Conservation (phyloP, 2,113 vertebrate genomes). For the Oncorhynchus gorbuscha region DNA sequence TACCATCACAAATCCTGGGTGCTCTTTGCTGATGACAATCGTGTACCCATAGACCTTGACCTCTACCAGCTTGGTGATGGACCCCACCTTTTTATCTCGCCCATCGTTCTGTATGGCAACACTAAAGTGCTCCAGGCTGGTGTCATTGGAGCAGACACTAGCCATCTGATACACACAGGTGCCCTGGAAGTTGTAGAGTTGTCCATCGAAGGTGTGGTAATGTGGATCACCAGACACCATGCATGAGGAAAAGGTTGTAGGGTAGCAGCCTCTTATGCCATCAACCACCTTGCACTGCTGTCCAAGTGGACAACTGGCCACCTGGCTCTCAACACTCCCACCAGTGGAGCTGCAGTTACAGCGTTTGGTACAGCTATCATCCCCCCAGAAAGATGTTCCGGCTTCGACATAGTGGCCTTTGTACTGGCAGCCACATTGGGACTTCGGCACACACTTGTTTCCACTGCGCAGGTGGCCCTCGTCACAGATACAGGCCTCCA, state of each 20-base stretch:
- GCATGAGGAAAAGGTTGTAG: slow-evolving; percentile 52
- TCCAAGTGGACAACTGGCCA: slow-evolving; percentile 29
- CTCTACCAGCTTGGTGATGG: slow-evolving; percentile 55
- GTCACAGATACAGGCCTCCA: slow-evolving; percentile 2
- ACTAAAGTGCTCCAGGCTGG: slow-evolving; percentile 63
- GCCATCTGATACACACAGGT: slow-evolving; percentile 72
- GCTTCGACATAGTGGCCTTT: slow-evolving; percentile 36
- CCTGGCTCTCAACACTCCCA: slow-evolving; percentile 1
- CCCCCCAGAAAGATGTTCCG: slow-evolving; percentile 59
- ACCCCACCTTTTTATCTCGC: slow-evolving; percentile 29
- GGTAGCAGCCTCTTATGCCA: slow-evolving; percentile 49
- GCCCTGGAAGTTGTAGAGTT: slow-evolving; percentile 73
- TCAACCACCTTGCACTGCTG: slow-evolving; percentile 56
- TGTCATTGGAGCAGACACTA: slow-evolving; percentile 41
- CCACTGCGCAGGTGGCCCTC: not conserved
- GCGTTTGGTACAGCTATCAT: slow-evolving; percentile 40
- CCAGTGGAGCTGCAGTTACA: slow-evolving; percentile 47
- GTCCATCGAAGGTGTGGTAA: slow-evolving; percentile 70
- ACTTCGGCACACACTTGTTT: slow-evolving; percentile 29
- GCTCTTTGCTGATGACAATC: slow-evolving; percentile 43
- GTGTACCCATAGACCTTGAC: slow-evolving; percentile 66
- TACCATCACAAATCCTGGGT: slow-evolving; percentile 42
- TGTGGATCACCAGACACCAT: slow-evolving; percentile 68
- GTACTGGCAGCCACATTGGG: slow-evolving; percentile 53
- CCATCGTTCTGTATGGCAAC: slow-evolving; percentile 71